Conservation (phyloP, 2,797 vertebrate genomes). For the Dendrocincla fuliginosa region DNA sequence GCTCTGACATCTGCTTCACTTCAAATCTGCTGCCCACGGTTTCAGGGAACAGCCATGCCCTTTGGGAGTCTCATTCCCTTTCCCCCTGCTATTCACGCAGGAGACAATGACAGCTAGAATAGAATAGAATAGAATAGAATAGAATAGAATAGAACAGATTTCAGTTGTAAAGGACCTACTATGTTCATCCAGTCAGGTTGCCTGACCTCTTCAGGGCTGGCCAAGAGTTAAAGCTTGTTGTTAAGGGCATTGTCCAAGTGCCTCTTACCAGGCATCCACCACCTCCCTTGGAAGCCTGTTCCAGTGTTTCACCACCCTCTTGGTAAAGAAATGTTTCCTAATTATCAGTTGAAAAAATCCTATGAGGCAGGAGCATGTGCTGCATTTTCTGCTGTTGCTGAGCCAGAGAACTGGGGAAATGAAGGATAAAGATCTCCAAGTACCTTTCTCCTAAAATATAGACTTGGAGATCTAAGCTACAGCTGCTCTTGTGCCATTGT, state of each 20-base stretch:
- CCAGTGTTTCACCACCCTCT: not conserved
- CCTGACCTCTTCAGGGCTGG: not conserved
- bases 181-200: not conserved
- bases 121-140: not conserved
- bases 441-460: not conserved
- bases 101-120: not conserved
- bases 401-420: not conserved
- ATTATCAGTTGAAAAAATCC: not conserved
- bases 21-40: not conserved
- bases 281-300: not conserved
- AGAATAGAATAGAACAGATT: too few relatives aligned
- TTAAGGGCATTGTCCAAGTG: not conserved
- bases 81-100: not conserved
- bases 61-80: not conserved
- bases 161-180: not conserved
- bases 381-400: not conserved
- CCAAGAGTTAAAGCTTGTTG: not conserved
- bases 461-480: not conserved
- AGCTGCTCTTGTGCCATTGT: accelerated
- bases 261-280: not conserved
- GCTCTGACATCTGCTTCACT: not conserved
- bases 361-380: not conserved
- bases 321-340: not conserved
- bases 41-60: not conserved
- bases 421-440: not conserved